These are phyloP conservation scores for Diglossa cyanea DNA, from an alignment of 2,797 vertebrate species.

Conservation along the genomic window DNA sequence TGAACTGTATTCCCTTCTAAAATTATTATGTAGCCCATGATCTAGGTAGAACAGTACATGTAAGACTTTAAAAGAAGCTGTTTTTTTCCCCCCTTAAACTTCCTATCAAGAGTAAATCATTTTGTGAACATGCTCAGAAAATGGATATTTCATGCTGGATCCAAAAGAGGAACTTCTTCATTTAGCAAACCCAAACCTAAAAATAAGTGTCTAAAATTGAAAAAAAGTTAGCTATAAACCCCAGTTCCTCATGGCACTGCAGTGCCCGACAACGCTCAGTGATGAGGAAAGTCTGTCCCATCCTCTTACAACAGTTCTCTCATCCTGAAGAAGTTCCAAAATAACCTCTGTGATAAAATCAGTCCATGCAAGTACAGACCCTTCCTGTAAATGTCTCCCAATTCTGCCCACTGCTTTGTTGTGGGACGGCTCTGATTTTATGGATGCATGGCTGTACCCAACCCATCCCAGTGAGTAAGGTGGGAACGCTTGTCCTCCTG, in stretches of 20 bases:
- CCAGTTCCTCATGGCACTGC: background rate
- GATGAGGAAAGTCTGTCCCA: background rate
- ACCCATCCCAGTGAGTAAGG: background rate
- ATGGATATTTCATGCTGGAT: background rate
- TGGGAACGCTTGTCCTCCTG: background rate
- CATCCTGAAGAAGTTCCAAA: background rate
- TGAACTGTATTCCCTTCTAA: background rate
- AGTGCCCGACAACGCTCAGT: accelerated
- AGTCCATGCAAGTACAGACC: background rate
- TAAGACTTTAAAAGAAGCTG: background rate
- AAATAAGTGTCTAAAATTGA: background rate
- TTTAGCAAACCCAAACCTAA: conserved; percentile 25
- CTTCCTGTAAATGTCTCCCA: background rate
- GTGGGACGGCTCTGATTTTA: background rate
- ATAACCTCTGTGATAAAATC: background rate
- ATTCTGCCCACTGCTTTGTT: accelerated
- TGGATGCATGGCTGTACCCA: background rate
- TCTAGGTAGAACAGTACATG: background rate
- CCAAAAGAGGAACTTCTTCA: conserved; percentile 28
- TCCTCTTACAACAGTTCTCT: background rate
- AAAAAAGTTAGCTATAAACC: background rate
- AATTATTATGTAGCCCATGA: background rate
- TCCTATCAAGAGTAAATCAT: background rate
- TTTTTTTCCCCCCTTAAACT: background rate
- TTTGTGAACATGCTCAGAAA: conserved; percentile 6